Base-by-base conservation (phyloP, 1,140 invertebrate species). In the Grapholita molesta region DNA sequence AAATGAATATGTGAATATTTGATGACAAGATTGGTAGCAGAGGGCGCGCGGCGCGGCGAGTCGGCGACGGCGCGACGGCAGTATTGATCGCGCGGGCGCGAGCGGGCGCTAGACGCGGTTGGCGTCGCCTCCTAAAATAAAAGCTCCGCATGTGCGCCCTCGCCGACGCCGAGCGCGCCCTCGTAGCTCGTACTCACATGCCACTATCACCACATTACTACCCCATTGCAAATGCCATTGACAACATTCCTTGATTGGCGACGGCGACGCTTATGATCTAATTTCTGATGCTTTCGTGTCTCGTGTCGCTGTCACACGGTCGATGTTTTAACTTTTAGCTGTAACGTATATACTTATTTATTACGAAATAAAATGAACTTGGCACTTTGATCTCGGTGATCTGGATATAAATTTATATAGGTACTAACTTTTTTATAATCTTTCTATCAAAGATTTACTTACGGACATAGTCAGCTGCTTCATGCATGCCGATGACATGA, bases 1-100 rank as follows among this genome's bases (percentile, higher is more conserved):
- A 85, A 83, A 89, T 84, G 78, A 83, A 78, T 83, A 78, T 86
- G 84, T 91, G 82, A 91, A 91, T 91, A 89, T 91, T 91, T 91
- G 81, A 91, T 91, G 86, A 87, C 79, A 77, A 91, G 80, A 84
- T 86, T 89, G 73, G 77, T 82, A 76, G 82, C 73, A 67, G 82
- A 79, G 70, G 30, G 64, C 55, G 55, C 55, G 55, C 79, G 85
- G 75, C 79, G 81, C 89, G 88, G 48, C 87, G 87, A 74, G 78
- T 80, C 89, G 88, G 48, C 87, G 87, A 74, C 87, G 89, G 87
- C 89, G 89, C 89, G 85, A 85, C 77, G 83, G 73, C 84, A 80
- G 84, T 91, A 91, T 91, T 91, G 88, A 90, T 91, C 89, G 88
- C 24, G 80, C 84, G 88, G 77, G 75, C 75, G 73, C 82, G 64